Base-by-base conservation (phyloP, 1,140 invertebrate genomes). In the Apocrypta bakeri region DNA sequence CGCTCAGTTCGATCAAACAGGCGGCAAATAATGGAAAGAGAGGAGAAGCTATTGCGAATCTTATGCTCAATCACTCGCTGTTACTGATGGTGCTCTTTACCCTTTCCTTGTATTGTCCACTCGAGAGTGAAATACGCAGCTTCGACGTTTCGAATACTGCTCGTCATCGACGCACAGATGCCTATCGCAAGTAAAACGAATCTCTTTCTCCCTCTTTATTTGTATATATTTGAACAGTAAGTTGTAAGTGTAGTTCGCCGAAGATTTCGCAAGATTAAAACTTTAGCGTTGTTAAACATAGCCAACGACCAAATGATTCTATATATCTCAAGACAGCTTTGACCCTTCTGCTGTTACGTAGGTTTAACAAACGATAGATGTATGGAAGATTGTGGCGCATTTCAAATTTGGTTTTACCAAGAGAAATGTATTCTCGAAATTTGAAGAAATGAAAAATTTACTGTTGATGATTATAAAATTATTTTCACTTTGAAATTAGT, bases 291-390 rank as follows among this genome's bases (percentile, higher is more conserved):
- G 37, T n/a, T 17, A 7, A 7, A 24, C 48, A 29, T 33, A 61
- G 61, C 42, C 12, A 75, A 61, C 42, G 40, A 61, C 12, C 61
- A 74, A 75, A 61, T 75, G 73, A 61, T 75, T 75, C 73, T 75
- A 25, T 73, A 27, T 27, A 11, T 66, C 61, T 21, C 63, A 2
- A 14, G 25, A 25, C 8, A 12, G 27, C 27, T 24, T 29, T 11
- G 9, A 11, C 24, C 63, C 63, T 66, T 66, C 24, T 27, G 63
- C 9, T 14, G 24, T 48, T 48, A 48, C 42, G 42, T 17, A 48
- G 21, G 14, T 48, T 17, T 11, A 12, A 1, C 2, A 1, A 17
- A 48, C 42, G 42, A 48, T 48, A 48, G 12, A 17, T 4, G 42
- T 11, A 11, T 56, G 17, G 17, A 21, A 56, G 8, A 56, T 56